Base-by-base conservation (phyloP, 2,113 vertebrate genomes). In the Oophaga pumilio region DNA sequence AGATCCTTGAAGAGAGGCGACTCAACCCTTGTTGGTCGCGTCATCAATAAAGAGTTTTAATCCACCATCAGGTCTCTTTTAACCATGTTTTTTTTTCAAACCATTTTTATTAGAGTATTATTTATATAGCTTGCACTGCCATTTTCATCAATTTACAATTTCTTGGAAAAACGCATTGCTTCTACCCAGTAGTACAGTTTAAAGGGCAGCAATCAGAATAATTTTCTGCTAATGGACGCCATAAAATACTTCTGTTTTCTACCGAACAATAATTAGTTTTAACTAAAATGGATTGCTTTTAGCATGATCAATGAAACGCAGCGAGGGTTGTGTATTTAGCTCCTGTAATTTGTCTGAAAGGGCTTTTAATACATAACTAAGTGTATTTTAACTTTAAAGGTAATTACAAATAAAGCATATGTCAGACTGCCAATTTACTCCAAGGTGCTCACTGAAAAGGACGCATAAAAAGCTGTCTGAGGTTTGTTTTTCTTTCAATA, bases 281-380 rank as follows among this genome's bases (percentile, higher is more conserved):
- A 56, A 86, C n/a, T 56, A 66, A 80, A 86, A 86, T 80, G 76
- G 60, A 80, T 79, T 68, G 85, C 85, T 79, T 86, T 79, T 86
- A 28, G 43, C 64, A 33, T 79, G 60, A 86, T 86, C 76, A 86
- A 80, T 86, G 62, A 28, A 49, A 69, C 64, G 6, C 57, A 86
- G 74, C 22, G 52, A 28, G 69, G 59, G 74, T 62, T 86, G 76
- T 22, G 59, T 66, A 66, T 78, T 86, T 69, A 79, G 76, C 85
- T 80, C 10, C 18, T 69, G 57, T 86, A 86, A 79, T 53, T 79
- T 56, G 64, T 52, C 49, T 86, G 85, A 86, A 17, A 78, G 74
- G 74, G 49, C 59, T 86, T 78, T 86, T 86, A 86, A 78, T 68
- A 53, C 74, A 85, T 74, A 59, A 62, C 50, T 86, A 69, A 57